Base-by-base conservation (phyloP, 2,113 vertebrate genomes). In the Poicephalus meyeri region DNA sequence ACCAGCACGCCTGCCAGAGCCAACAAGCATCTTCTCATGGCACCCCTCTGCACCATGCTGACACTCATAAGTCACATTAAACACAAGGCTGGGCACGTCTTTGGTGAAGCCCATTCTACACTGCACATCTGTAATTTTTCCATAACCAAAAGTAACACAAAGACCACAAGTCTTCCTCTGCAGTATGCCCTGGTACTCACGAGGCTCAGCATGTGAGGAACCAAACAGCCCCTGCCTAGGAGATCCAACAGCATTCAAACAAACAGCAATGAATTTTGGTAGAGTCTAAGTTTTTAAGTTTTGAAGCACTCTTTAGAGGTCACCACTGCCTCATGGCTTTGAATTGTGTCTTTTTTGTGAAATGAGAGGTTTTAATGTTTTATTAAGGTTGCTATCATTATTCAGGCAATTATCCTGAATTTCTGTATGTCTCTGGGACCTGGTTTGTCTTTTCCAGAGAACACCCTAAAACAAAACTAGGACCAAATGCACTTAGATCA, bases 401-500 rank as follows among this genome's bases (percentile, higher is more conserved):
- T 31, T 72, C 17, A 23, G 13, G 16, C 46, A 84, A 76, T 50
- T 64, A 50, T 5, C 44, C 10, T 56, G 31, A 76, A 88, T 49
- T 86, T 68, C 72, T 80, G 37, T 7, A 77, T 11, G 8, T 61
- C 19, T 88, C n/a, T 72, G 41, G 21, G 17, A 13, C 39, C 49
- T 72, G 29, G 9, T 39, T 79, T 8, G 1, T 77, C 28, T 73
- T 70, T 80, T 28, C 35, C 21, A n/a, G 31, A 5, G n/a, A 88
- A 25, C 10, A 72, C 69, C 3, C 6, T 11, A 70, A 77, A 69
- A 53, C 35, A 73, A 88, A 91, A 91, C 25, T 31, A 52, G 46
- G 61, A 7, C 11, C 23, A 60, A 50, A 49, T 0, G 1, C 9
- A 14, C 0, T 64, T 39, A 2, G 15, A 58, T 25, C 0, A 1